Percentiles rank a stretch among this genome's conserved stretches.
phyloP scores from a whole-genome alignment of 2,888 invertebrate species.

The Tetragonula carbonaria region DNA sequence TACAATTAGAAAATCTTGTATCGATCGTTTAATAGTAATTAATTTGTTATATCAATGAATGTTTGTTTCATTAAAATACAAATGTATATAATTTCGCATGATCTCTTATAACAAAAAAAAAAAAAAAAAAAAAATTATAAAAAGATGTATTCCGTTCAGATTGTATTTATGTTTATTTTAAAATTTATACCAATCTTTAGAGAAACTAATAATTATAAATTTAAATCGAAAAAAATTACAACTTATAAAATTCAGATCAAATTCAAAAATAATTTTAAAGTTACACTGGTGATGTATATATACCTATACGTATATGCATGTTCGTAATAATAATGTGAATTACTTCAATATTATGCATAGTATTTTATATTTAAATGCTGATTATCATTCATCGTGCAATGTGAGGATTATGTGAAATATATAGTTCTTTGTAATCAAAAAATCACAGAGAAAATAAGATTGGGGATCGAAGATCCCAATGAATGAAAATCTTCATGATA shows the following conservation, averaged over 20 bases:
- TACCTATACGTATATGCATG: no score
- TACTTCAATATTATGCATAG: background rate
- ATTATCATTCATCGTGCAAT: background rate
- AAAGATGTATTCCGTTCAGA: no score
- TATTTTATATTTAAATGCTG: background rate
- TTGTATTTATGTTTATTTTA: background rate
- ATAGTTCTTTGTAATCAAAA: constrained; percentile 31
- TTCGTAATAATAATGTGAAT: background rate
- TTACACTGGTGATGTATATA: background rate
- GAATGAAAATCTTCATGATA: constrained; percentile 71
- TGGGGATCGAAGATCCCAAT: constrained; percentile 66
- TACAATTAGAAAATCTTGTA: background rate
- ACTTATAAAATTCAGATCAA: background rate
- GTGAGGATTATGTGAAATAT: constrained; percentile 2
- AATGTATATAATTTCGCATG: background rate
- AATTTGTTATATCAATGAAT: background rate
- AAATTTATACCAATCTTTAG: background rate
- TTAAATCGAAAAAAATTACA: background rate
- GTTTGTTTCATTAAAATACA: background rate
- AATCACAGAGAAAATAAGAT: constrained; percentile 54
- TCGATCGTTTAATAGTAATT: background rate
- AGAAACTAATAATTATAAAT: background rate
- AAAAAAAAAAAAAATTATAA: no score
- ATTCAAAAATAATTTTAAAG: constrained; percentile 13
- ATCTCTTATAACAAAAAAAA: background rate